These are phyloP conservation scores for Drosophila nebulosa DNA, from an alignment of 1,140 invertebrate genomes.

Conservation along the genomic window DNA sequence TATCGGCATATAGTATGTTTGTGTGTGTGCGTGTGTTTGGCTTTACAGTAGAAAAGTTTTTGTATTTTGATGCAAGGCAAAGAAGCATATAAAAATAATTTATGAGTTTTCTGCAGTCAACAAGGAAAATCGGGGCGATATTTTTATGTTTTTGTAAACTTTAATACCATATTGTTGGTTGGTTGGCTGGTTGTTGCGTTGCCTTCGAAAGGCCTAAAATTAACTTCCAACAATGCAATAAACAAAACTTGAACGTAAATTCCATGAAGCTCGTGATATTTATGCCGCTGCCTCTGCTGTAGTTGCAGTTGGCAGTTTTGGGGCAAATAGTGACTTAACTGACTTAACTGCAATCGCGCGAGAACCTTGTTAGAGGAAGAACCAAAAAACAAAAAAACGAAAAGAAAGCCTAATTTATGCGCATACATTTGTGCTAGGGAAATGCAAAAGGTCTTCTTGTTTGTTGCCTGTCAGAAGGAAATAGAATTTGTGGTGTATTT, in stretches of 20 bases:
- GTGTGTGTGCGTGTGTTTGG: constrained; percentile 18
- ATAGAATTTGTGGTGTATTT: constrained; percentile 13
- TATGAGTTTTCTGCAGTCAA: constrained; percentile 70
- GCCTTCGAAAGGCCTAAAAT: constrained; percentile 37
- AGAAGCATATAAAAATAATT: constrained; percentile 69
- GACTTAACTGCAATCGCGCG: constrained; percentile 13
- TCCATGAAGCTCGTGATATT: constrained; percentile 14
- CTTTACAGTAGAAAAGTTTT: constrained; percentile 48
- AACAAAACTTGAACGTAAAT: constrained; percentile 26
- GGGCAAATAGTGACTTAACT: constrained; percentile 19
- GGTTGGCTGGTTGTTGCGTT: neutral
- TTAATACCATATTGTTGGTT: constrained; percentile 39
- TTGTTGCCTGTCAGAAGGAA: constrained; percentile 13
- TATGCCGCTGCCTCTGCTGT: constrained; percentile 15
- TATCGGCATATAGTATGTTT: constrained; percentile 20
- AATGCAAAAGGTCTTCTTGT: constrained; percentile 3
- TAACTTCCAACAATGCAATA: constrained; percentile 28
- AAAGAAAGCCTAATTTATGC: constrained; percentile 43
- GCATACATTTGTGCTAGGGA: constrained; percentile 14
- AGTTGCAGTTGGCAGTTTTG: constrained; percentile 6
- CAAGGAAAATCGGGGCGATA: constrained; percentile 10
- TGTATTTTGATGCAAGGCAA: constrained; percentile 38
- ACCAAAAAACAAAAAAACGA: too few relatives aligned
- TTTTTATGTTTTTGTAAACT: constrained; percentile 43
- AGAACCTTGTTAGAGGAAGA: constrained; percentile 21